These are phyloP conservation scores for Atrina japonica DNA, from an alignment of 2,888 invertebrate species.

Conservation along the genomic window DNA sequence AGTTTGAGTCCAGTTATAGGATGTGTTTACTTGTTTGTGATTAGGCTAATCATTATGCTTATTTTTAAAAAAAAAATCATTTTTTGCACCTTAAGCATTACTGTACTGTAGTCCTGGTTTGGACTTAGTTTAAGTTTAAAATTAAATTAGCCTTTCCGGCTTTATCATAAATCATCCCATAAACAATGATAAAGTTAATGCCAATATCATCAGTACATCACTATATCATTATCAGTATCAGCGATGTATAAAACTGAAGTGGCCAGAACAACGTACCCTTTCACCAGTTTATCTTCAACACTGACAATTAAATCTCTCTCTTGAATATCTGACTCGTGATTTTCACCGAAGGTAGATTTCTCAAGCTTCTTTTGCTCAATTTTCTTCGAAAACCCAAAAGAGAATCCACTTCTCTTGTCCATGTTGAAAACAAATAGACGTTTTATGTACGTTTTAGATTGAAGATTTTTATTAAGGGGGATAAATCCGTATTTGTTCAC, in stretches of 20 bases:
- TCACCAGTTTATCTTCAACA: conserved; percentile 62
- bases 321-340: conserved; percentile 41
- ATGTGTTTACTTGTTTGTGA: too few species aligned
- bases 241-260: background rate
- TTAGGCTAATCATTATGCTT: too few species aligned
- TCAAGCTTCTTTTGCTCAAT: conserved; percentile 57
- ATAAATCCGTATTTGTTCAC: too few species aligned
- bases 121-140: too few species aligned
- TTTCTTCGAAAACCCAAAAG: conserved; percentile 70
- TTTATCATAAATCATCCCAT: too few species aligned
- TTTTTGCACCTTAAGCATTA: too few species aligned
- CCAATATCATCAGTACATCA: too few species aligned
- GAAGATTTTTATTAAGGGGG: conserved; percentile 3
- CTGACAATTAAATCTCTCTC: conserved; percentile 62
- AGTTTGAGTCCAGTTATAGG: too few species aligned
- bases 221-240: background rate
- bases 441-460: background rate
- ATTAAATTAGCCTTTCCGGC: too few species aligned
- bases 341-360: conserved; percentile 52
- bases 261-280: conserved; percentile 44
- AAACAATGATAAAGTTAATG: too few species aligned
- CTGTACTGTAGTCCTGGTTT: too few species aligned
- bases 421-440: conserved; percentile 32
- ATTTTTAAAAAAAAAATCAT: too few species aligned
- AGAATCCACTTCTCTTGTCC: conserved; percentile 54